These are phyloP conservation scores for Autographa pulchrina DNA, from an alignment of 2,888 invertebrate genomes.

Conservation along the genomic window DNA sequence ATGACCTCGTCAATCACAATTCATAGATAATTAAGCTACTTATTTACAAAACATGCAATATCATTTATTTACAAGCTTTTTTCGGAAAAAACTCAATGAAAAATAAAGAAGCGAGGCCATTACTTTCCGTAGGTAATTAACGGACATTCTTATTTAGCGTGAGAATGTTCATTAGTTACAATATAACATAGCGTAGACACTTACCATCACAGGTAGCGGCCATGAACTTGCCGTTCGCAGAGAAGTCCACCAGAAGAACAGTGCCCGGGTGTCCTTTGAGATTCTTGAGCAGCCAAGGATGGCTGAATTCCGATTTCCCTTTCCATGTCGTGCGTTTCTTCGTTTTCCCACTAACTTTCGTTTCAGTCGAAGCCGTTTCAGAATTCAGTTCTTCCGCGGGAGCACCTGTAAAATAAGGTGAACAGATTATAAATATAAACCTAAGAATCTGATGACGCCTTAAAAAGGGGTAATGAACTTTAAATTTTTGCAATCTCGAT, in stretches of 20 bases:
- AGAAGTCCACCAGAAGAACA: slow-evolving; percentile 94
- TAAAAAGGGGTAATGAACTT: slow-evolving; percentile 54
- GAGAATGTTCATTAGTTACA: slow-evolving; percentile 41
- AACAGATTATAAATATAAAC: slow-evolving; percentile 26
- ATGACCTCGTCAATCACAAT: slow-evolving; percentile 51
- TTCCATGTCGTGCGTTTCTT: slow-evolving; percentile 88
- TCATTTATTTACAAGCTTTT: slow-evolving; percentile 13
- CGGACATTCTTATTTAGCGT: slow-evolving; percentile 25
- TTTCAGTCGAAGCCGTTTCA: slow-evolving; percentile 72
- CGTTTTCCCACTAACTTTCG: slow-evolving; percentile 79
- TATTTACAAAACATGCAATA: slow-evolving; percentile 44
- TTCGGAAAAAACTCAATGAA: slow-evolving; percentile 14
- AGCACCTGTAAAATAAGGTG: slow-evolving; percentile 68
- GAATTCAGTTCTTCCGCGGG: slow-evolving; percentile 75
- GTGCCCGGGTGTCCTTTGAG: slow-evolving; percentile 95
- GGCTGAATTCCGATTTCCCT: slow-evolving; percentile 89
- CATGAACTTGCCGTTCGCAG: slow-evolving; percentile 95
- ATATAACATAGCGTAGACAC: slow-evolving; percentile 62
- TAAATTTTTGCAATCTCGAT: slow-evolving; percentile 52
- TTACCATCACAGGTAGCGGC: slow-evolving; percentile 96
- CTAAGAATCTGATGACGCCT: slow-evolving; percentile 12
- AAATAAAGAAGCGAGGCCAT: slow-evolving; percentile 35
- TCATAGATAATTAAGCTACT: slow-evolving; percentile 15
- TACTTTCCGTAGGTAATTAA: slow-evolving; percentile 33
- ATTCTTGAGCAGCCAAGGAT: slow-evolving; percentile 94